Evolutionary conservation across 2,888 invertebrate species (phyloP).

Genomic region (Cacoxenus indagator): DNA sequence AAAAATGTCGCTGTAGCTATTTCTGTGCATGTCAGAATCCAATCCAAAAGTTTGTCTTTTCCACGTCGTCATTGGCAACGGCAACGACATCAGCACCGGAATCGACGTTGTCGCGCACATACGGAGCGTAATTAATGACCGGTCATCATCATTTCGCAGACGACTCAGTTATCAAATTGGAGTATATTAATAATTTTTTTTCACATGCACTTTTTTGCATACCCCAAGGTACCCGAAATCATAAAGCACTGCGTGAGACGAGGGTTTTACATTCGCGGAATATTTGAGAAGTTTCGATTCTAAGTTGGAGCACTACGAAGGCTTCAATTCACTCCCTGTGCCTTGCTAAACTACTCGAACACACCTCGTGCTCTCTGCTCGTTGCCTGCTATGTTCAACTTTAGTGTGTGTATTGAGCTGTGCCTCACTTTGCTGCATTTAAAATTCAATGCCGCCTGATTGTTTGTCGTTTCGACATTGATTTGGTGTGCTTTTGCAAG

Average conservation of each 20-base stretch:
- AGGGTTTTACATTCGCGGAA: too few species aligned
- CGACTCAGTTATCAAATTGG: slow-evolving; percentile 33
- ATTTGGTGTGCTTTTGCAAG: slow-evolving; percentile 9
- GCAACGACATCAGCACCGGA: not conserved
- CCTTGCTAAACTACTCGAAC: not conserved
- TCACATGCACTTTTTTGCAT: not conserved
- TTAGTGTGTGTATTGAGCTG: not conserved
- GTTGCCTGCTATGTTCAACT: not conserved
- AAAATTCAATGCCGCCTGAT: slow-evolving; percentile 20
- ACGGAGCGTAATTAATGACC: slow-evolving; percentile 41
- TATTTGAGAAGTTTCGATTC: too few species aligned
- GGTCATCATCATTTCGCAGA: slow-evolving; percentile 40
- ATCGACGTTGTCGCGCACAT: not conserved
- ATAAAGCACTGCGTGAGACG: not conserved
- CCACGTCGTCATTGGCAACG: not conserved
- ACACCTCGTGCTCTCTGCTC: not conserved
- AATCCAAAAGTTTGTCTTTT: not conserved
- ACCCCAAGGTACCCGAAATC: too few species aligned
- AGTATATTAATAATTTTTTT: slow-evolving; percentile 30
- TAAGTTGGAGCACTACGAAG: too few species aligned
- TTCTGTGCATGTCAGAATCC: not conserved
- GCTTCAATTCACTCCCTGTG: too few species aligned
- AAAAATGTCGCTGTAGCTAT: too few species aligned
- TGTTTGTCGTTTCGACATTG: slow-evolving; percentile 17
- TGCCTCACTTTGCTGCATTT: slow-evolving; percentile 16